Base-by-base conservation (phyloP, 2,888 invertebrate species). In the Acleris sparsana region DNA sequence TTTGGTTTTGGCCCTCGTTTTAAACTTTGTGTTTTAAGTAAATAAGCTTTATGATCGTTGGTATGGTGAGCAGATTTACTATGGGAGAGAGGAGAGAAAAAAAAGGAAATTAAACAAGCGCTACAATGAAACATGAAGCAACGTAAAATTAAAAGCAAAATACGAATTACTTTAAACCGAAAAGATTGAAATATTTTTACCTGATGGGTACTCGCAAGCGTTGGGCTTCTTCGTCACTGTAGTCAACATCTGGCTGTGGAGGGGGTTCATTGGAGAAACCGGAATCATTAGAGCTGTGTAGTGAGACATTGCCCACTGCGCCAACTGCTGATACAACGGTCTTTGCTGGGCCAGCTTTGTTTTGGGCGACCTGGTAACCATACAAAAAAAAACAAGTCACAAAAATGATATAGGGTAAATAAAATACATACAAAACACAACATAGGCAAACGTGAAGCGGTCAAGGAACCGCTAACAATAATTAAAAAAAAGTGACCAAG, bases 211-310 rank as follows among this genome's bases (percentile, higher is more conserved):
- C 93, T 68, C 94, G 92, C 78, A 93, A 84, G 70, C 93, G 86
- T 74, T 95, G 94, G 66, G 95, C 96, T 82, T 97, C 97, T 88
- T 97, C 97, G 81, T 97, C 97, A 60, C 97, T 97, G 86, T 97
- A 97, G 87, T 97, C 97, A 68, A 97, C 95, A 87, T 97, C 97
- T 22, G 97, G 97, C 80, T 97, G 97, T 29, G 95, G 96, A 4
- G 97, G 97, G 11, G 96, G 95, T 82, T 97, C 97, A 83, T 97
- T 97, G 79, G 97, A 97, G 86, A 97, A 97, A 17, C 97, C 97
- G 75, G 97, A 97, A 87, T 97, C 97, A 86, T 97, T 97, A 83
- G 97, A 97, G 87, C 97, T 97, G 86, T 97, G 97, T 73, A 97
- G 94, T 49, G 97, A 97, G 1, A 95, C 94, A 81, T 95, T 96